Conservation (phyloP, 1,140 invertebrate species). For the Drosophila pachea region DNA sequence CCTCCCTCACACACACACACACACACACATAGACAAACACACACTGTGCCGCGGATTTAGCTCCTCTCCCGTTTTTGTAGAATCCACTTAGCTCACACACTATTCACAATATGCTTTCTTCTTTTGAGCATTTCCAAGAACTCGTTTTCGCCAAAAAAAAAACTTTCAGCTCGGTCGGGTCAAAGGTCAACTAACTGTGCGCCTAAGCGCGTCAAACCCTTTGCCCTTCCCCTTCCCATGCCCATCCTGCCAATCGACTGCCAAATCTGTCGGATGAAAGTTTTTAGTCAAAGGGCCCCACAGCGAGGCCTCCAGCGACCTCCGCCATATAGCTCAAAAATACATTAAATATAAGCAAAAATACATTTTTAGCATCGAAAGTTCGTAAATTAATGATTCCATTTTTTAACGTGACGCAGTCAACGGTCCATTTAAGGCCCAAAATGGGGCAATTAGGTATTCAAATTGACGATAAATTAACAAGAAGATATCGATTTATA, state of each 20-base stretch:
- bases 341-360: constrained; percentile 1
- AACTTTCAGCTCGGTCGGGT: constrained; percentile 31
- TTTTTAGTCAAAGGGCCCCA: constrained; percentile 36
- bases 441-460: background rate
- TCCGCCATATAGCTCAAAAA: constrained; percentile 1
- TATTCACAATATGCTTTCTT: constrained; percentile 19
- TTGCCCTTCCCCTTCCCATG: no score
- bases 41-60: no score
- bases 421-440: background rate
- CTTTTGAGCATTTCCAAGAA: constrained; percentile 22
- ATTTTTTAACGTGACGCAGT: no score
- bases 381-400: constrained; percentile 15
- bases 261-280: constrained; percentile 42
- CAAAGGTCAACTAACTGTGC: constrained; percentile 44
- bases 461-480: background rate
- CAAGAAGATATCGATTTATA: background rate
- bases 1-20: background rate
- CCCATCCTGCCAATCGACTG: constrained; percentile 4
- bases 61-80: background rate
- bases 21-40: no score
- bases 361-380: constrained; percentile 25
- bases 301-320: constrained; percentile 9
- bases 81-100: background rate
- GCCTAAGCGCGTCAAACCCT: constrained; percentile 7
- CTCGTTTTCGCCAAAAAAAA: constrained; percentile 43